Evolutionary conservation across 2,888 invertebrate species (phyloP).

Genomic region (Apamea epomidion): DNA sequence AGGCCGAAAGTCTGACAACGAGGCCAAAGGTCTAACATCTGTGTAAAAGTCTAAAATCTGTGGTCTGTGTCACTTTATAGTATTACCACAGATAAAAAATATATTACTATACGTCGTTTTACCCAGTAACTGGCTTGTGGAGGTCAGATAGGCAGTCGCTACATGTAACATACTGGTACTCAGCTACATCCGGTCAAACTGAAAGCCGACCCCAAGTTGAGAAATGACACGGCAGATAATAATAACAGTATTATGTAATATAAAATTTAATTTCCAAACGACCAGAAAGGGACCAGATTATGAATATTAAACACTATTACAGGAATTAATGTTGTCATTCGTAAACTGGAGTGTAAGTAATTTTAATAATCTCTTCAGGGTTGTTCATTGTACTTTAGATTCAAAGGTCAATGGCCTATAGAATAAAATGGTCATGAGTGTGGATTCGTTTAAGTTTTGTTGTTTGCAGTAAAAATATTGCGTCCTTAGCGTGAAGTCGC

Average conservation of each 20-base stretch:
- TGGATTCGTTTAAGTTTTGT: not conserved
- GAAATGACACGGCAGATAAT: not conserved
- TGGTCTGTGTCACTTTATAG: no score
- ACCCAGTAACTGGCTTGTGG: no score
- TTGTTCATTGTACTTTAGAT: slow-evolving; percentile 4
- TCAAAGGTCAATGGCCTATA: not conserved
- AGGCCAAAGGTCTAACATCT: no score
- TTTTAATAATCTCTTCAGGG: slow-evolving; percentile 1
- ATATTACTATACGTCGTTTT: no score
- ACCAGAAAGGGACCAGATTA: not conserved
- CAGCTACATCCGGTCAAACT: not conserved
- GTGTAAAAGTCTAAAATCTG: no score
- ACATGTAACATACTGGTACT: not conserved
- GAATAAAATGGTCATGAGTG: not conserved
- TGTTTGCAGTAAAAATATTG: no score
- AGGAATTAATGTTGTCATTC: not conserved
- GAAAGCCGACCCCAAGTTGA: not conserved
- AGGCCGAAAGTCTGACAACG: no score
- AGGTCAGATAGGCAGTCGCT: not conserved
- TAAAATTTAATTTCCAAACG: not conserved
- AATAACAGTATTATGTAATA: not conserved
- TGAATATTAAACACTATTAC: slow-evolving; percentile 11
- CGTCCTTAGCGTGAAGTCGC: no score
- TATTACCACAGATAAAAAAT: no score
- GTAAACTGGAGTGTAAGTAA: not conserved